Evolutionary conservation across 1,140 invertebrate species (phyloP).

Genomic region (Drosophila kohkoa): DNA sequence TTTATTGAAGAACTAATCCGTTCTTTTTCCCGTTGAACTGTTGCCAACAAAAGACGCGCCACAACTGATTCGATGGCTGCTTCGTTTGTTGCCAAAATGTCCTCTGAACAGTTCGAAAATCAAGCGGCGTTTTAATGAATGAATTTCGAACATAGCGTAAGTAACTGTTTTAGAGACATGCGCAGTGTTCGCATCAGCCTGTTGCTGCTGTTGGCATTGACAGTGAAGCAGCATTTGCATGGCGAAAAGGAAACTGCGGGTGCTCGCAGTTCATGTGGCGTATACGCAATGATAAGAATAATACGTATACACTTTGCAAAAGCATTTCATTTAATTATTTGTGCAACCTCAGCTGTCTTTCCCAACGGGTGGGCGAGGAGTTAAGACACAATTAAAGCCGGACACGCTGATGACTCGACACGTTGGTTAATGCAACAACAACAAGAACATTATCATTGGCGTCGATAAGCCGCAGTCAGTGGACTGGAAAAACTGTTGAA

Average conservation of each 20-base stretch:
- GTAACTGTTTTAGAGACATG: constrained; percentile 41
- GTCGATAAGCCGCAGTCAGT: constrained; percentile 37
- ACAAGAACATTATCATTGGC: constrained; percentile 34
- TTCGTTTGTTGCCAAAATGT: background rate
- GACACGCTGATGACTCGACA: constrained; percentile 19
- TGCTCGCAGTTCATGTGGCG: constrained; percentile 13
- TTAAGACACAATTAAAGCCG: constrained; percentile 20
- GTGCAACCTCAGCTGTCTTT: background rate
- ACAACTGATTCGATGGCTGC: constrained; percentile 49
- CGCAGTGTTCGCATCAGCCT: constrained; percentile 52
- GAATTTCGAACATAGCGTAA: constrained; percentile 45
- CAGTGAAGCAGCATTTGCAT: constrained; percentile 39
- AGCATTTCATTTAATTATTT: constrained; percentile 38
- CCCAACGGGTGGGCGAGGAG: background rate
- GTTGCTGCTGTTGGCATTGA: constrained; percentile 28
- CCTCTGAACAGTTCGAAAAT: constrained; percentile 44
- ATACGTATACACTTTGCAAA: constrained; percentile 1
- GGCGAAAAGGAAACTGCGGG: background rate
- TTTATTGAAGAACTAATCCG: constrained; percentile 1
- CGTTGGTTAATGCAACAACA: background rate
- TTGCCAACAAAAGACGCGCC: constrained; percentile 64
- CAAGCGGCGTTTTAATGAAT: constrained; percentile 60
- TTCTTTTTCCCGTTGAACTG: constrained; percentile 29
- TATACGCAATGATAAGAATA: constrained; percentile 32
- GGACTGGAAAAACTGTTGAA: constrained; percentile 51